These are phyloP conservation scores for Ambastaia sidthimunki DNA, from an alignment of 2,797 vertebrate genomes.

Conservation along the genomic window DNA sequence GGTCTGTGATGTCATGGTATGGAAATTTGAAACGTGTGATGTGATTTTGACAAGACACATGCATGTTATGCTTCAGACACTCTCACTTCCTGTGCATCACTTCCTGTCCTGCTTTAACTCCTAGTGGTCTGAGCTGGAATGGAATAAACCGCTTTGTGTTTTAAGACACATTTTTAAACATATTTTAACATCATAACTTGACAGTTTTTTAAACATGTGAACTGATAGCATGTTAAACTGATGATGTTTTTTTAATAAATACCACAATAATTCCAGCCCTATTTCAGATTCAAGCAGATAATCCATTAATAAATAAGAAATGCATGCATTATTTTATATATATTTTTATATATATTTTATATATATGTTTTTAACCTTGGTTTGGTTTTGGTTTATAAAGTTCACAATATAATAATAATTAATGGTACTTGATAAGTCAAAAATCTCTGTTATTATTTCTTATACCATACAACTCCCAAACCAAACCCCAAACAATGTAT, in stretches of 20 bases:
- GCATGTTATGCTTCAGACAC: too few relatives aligned
- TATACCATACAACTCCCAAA: background rate
- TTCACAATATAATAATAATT: background rate
- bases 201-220: too few relatives aligned
- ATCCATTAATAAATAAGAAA: background rate
- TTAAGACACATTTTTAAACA: too few relatives aligned
- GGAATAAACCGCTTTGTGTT: too few relatives aligned
- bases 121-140: too few relatives aligned
- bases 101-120: background rate
- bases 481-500: background rate
- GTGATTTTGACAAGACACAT: too few relatives aligned
- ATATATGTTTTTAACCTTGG: background rate
- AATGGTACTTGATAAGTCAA: background rate
- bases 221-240: too few relatives aligned
- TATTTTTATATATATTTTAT: background rate
- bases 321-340: background rate
- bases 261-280: too few relatives aligned
- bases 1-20: background rate
- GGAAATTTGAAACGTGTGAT: background rate
- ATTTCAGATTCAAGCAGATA: background rate
- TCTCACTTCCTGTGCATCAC: background rate
- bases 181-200: too few relatives aligned
- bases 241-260: too few relatives aligned
- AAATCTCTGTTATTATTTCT: background rate
- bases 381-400: background rate